Percentiles rank a stretch among this genome's conserved stretches.
Conservation (phyloP, 37 sponge, comb jelly and placozoan species). For the Theonella swinhoei region DNA sequence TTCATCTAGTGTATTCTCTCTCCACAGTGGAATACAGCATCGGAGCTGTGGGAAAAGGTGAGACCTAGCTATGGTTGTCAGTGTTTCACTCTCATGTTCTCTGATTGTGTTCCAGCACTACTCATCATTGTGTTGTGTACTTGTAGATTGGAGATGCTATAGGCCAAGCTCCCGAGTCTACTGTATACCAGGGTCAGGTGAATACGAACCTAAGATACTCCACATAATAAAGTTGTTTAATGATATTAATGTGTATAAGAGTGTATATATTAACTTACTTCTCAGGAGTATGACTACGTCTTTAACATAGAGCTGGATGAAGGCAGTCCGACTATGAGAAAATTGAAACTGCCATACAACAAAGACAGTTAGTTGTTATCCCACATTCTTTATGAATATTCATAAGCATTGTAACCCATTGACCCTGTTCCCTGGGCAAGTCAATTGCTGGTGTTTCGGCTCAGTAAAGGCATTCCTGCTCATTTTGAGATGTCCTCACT, state of each 20-base stretch:
- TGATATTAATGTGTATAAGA: too few relatives aligned
- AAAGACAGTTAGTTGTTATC: slow-evolving; percentile 45
- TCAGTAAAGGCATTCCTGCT: too few relatives aligned
- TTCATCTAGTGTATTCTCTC: neutral
- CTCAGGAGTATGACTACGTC: slow-evolving; percentile 84
- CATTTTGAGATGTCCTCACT: too few relatives aligned
- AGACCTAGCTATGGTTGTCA: neutral
- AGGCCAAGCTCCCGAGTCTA: slow-evolving; percentile 47
- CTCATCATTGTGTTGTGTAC: neutral
- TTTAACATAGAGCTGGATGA: slow-evolving; percentile 85
- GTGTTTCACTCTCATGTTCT: neutral
- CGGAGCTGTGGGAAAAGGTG: slow-evolving; percentile 56
- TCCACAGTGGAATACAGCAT: slow-evolving; percentile 61
- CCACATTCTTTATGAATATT: neutral
- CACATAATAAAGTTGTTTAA: too few relatives aligned
- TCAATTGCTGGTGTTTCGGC: too few relatives aligned
- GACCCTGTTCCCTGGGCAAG: too few relatives aligned
- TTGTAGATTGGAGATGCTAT: slow-evolving; percentile 74
- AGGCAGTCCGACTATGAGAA: slow-evolving; percentile 53
- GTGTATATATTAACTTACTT: neutral
- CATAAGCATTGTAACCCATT: too few relatives aligned
- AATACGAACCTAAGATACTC: too few relatives aligned
- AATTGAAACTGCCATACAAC: slow-evolving; percentile 83
- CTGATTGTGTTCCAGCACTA: neutral
- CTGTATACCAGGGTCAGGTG: slow-evolving; percentile 67